Percentiles rank a stretch among this genome's conserved stretches.
Evolutionary conservation across 2,888 invertebrate genomes (phyloP).

Genomic region (Autographa pulchrina): DNA sequence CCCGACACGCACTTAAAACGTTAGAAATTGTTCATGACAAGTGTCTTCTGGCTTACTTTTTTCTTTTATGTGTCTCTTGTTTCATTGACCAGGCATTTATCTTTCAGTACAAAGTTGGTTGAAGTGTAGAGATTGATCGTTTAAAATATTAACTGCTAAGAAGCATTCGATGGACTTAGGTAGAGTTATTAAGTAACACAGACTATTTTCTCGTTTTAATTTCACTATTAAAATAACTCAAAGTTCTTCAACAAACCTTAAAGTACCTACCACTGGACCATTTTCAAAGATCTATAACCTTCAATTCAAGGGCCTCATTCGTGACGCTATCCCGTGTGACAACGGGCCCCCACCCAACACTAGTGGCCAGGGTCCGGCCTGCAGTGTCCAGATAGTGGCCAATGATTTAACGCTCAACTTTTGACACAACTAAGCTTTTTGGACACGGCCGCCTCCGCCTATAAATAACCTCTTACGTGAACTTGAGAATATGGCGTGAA

Average conservation of each 20-base stretch:
- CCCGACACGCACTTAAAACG: conserved; percentile 36
- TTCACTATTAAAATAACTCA: too few relatives aligned
- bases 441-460: conserved; percentile 86
- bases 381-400: conserved; percentile 91
- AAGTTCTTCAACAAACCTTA: too few relatives aligned
- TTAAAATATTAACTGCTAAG: background rate
- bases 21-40: conserved; percentile 18
- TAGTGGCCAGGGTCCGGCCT: conserved; percentile 90
- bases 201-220: too few relatives aligned
- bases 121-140: background rate
- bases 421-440: conserved; percentile 90
- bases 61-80: background rate
- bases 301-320: conserved; percentile 16
- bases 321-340: conserved; percentile 39
- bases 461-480: conserved; percentile 89
- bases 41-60: background rate
- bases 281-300: too few relatives aligned
- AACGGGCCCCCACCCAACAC: conserved; percentile 70
- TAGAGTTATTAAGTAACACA: too few relatives aligned
- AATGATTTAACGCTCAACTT: conserved; percentile 93
- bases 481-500: conserved; percentile 74
- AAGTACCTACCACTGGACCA: too few relatives aligned
- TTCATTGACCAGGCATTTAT: background rate
- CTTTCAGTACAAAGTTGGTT: background rate
- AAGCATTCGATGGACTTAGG: background rate